These are phyloP conservation scores for Clinocottus analis DNA, from an alignment of 2,113 vertebrate genomes.

Conservation along the genomic window DNA sequence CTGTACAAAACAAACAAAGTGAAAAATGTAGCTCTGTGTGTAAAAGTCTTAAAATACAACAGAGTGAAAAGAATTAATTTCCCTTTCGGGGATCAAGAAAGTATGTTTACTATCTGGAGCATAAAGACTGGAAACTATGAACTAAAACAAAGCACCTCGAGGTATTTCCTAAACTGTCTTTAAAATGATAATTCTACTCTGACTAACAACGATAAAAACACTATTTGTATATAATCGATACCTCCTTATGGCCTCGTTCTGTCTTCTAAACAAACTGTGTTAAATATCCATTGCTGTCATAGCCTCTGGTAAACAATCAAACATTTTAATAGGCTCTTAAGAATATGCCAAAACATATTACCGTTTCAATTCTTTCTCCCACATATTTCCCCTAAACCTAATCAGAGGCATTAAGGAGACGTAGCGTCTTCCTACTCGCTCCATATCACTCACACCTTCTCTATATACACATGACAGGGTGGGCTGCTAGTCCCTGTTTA, in stretches of 20 bases:
- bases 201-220: neutral
- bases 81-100: too few species aligned
- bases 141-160: too few species aligned
- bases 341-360: slow-evolving; percentile 52
- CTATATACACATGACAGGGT: slow-evolving; percentile 4
- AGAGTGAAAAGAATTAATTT: too few species aligned
- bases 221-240: neutral
- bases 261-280: slow-evolving; percentile 29
- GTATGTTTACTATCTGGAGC: neutral
- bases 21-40: too few species aligned
- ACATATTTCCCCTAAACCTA: slow-evolving; percentile 42
- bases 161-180: neutral
- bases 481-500: slow-evolving; percentile 47
- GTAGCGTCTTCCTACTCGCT: slow-evolving; percentile 26
- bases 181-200: neutral
- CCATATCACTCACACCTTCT: slow-evolving; percentile 42
- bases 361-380: slow-evolving; percentile 62
- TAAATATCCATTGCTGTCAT: slow-evolving; percentile 13
- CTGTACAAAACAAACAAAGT: too few species aligned
- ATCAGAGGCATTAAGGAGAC: slow-evolving; percentile 59
- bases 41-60: too few species aligned
- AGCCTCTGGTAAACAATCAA: slow-evolving; percentile 54
- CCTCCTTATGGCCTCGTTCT: slow-evolving; percentile 9
- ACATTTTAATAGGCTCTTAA: slow-evolving; percentile 58
- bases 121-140: neutral